phyloP scores from a whole-genome alignment of 2,888 invertebrate species.

The Cantharis flavilabris region DNA sequence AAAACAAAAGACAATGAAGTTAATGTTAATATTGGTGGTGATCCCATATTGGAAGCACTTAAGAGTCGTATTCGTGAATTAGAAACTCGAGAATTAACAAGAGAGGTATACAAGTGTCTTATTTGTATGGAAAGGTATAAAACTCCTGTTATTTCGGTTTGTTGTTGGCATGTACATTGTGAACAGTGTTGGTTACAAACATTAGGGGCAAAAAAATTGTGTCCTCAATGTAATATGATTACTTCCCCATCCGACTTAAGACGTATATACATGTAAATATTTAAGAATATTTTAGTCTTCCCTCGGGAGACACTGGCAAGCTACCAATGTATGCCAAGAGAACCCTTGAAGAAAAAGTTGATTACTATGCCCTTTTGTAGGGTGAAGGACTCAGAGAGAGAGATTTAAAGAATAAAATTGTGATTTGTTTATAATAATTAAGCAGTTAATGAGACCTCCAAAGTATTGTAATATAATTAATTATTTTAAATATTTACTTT shows the following conservation, averaged over 20 bases:
- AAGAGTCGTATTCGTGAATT: constrained; percentile 77
- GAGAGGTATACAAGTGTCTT: constrained; percentile 78
- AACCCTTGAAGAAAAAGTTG: too few relatives aligned
- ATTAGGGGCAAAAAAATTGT: constrained; percentile 84
- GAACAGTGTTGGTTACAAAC: constrained; percentile 80
- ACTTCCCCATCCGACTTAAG: constrained; percentile 85
- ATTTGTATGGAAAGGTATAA: constrained; percentile 87
- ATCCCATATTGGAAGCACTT: constrained; percentile 71
- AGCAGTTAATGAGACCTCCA: not conserved
- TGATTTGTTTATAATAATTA: not conserved
- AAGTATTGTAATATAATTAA: not conserved
- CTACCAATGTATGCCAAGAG: too few relatives aligned
- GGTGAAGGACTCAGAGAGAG: too few relatives aligned
- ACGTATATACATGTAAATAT: constrained; percentile 79
- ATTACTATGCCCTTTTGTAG: too few relatives aligned
- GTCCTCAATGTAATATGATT: constrained; percentile 93
- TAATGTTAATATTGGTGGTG: constrained; percentile 39
- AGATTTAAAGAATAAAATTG: not conserved
- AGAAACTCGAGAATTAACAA: constrained; percentile 64
- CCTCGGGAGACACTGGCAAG: too few relatives aligned
- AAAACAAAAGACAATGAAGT: constrained; percentile 7
- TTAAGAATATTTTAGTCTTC: constrained; percentile 41
- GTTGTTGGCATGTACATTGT: constrained; percentile 97
- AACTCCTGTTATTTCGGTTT: constrained; percentile 88
- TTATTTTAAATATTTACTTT: not conserved